These are phyloP conservation scores for Drosophila testacea DNA, from an alignment of 2,888 invertebrate genomes.

Conservation along the genomic window DNA sequence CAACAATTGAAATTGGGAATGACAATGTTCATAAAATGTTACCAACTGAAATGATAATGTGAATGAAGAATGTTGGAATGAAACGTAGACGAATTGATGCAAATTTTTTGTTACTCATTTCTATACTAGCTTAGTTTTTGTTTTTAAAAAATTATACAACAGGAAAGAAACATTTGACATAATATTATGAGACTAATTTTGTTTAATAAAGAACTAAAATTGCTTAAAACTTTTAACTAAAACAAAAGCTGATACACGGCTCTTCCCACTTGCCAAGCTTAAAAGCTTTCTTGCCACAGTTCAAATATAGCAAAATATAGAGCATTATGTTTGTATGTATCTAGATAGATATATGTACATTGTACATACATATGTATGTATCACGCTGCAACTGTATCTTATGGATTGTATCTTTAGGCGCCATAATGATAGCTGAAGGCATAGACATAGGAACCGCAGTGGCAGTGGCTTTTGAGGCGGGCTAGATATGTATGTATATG, in stretches of 20 bases:
- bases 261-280: background rate
- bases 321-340: background rate
- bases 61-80: too few relatives aligned
- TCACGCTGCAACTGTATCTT: conserved; percentile 32
- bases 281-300: background rate
- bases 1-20: too few relatives aligned
- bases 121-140: too few relatives aligned
- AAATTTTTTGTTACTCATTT: too few relatives aligned
- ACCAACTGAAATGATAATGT: too few relatives aligned
- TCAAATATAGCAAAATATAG: background rate
- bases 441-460: conserved; percentile 18
- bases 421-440: conserved; percentile 54
- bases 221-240: too few relatives aligned
- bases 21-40: too few relatives aligned
- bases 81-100: too few relatives aligned
- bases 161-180: too few relatives aligned
- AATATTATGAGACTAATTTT: too few relatives aligned
- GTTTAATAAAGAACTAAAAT: too few relatives aligned
- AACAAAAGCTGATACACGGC: background rate
- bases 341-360: background rate
- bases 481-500: conserved; percentile 11
- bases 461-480: conserved; percentile 36
- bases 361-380: background rate
- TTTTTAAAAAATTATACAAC: too few relatives aligned
- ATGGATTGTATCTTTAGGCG: conserved; percentile 42